phyloP scores from a whole-genome alignment of 2,888 invertebrate species.

The Phragmatobia fuliginosa region DNA sequence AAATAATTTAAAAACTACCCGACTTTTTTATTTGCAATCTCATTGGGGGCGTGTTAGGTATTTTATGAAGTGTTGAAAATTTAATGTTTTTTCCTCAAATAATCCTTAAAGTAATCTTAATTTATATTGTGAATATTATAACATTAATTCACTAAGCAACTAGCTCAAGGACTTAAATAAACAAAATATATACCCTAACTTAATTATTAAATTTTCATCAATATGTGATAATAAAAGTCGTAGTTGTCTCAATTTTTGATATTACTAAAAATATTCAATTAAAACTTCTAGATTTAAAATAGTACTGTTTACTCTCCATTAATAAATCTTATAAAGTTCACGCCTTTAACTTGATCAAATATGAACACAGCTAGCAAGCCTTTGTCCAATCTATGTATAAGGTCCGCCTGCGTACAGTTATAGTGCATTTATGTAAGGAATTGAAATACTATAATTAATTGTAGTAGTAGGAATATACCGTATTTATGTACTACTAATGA shows the following conservation, averaged over 20 bases:
- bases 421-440: slow-evolving; percentile 42
- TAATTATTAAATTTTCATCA: background rate
- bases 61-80: background rate
- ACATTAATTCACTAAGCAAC: background rate
- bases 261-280: background rate
- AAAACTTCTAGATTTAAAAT: background rate
- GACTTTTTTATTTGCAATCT: background rate
- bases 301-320: background rate
- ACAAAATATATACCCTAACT: background rate
- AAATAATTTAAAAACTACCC: background rate
- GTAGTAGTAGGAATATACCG: slow-evolving; percentile 5
- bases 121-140: background rate
- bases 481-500: slow-evolving; percentile 10
- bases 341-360: slow-evolving; percentile 1
- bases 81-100: background rate
- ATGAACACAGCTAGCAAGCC: slow-evolving; percentile 23
- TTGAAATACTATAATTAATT: slow-evolving; percentile 28
- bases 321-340: background rate
- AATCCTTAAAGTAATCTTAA: background rate
- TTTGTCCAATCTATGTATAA: slow-evolving; percentile 25
- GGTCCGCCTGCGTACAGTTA: slow-evolving; percentile 17
- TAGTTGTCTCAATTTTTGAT: background rate
- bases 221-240: background rate
- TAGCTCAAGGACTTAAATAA: background rate
- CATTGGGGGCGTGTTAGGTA: background rate